phyloP scores from a whole-genome alignment of 2,888 invertebrate genomes.

The Tuta absoluta region DNA sequence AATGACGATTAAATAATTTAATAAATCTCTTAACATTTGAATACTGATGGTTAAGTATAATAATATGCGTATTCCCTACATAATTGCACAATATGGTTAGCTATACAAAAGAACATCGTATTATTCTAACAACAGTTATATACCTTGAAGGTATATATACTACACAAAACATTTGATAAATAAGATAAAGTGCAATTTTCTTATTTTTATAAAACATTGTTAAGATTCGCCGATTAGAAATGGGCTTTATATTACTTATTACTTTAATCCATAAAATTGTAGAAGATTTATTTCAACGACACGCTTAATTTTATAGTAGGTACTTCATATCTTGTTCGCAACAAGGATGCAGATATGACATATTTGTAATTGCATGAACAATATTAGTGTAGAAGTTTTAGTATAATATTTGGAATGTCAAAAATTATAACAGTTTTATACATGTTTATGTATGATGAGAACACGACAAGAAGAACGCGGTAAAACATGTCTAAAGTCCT shows the following conservation, averaged over 20 bases:
- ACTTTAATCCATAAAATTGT: constrained; percentile 6
- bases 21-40: constrained; percentile 70
- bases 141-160: constrained; percentile 23
- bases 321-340: constrained; percentile 11
- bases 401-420: constrained; percentile 24
- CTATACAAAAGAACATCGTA: constrained; percentile 27
- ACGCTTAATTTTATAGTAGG: constrained; percentile 8
- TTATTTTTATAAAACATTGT: neutral
- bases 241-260: neutral
- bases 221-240: neutral
- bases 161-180: constrained; percentile 3
- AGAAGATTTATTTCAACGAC: constrained; percentile 15
- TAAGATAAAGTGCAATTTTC: constrained; percentile 15
- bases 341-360: neutral
- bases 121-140: constrained; percentile 21
- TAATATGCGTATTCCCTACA: constrained; percentile 54
- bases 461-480: constrained; percentile 25
- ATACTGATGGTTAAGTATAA: constrained; percentile 65
- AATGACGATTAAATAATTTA: constrained; percentile 72
- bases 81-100: constrained; percentile 59
- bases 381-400: constrained; percentile 3
- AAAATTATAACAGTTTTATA: constrained; percentile 21
- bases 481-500: constrained; percentile 27
- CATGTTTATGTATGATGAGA: constrained; percentile 12
- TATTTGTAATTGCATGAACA: constrained; percentile 2